Evolutionary conservation across 2,888 invertebrate species (phyloP).

Genomic region (Teleiodes luculella): DNA sequence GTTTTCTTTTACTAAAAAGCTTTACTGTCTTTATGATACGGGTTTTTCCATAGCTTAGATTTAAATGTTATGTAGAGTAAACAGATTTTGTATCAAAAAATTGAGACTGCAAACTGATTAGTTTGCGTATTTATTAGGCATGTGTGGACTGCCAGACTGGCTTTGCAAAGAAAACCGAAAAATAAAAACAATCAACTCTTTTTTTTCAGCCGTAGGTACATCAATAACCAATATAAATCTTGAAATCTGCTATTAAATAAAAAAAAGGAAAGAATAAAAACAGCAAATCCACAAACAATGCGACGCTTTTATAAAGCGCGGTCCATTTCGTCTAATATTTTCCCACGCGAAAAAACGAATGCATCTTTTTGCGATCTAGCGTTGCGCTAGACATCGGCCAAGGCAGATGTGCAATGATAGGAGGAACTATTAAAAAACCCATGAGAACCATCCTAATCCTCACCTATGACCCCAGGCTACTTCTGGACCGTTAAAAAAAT

Average conservation of each 20-base stretch:
- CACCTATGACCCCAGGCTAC: conserved; percentile 75
- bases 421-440: conserved; percentile 56
- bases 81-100: too few relatives aligned
- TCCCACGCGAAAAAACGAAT: conserved; percentile 46
- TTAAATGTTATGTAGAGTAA: too few relatives aligned
- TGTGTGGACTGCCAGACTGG: too few relatives aligned
- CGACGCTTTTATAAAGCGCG: neutral
- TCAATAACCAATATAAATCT: too few relatives aligned
- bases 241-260: too few relatives aligned
- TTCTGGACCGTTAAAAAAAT: conserved; percentile 67
- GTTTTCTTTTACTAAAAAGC: neutral
- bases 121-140: too few relatives aligned
- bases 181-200: too few relatives aligned
- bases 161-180: too few relatives aligned
- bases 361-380: conserved; percentile 31
- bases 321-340: conserved; percentile 19
- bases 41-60: too few relatives aligned
- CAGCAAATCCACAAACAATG: neutral
- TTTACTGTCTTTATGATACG: too few relatives aligned
- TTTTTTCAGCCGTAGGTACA: too few relatives aligned
- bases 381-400: conserved; percentile 34
- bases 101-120: too few relatives aligned
- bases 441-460: conserved; percentile 65
- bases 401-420: conserved; percentile 59
- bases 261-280: neutral